Base-by-base conservation (phyloP, 1,140 invertebrate genomes). In the Drosophila kepulauana region DNA sequence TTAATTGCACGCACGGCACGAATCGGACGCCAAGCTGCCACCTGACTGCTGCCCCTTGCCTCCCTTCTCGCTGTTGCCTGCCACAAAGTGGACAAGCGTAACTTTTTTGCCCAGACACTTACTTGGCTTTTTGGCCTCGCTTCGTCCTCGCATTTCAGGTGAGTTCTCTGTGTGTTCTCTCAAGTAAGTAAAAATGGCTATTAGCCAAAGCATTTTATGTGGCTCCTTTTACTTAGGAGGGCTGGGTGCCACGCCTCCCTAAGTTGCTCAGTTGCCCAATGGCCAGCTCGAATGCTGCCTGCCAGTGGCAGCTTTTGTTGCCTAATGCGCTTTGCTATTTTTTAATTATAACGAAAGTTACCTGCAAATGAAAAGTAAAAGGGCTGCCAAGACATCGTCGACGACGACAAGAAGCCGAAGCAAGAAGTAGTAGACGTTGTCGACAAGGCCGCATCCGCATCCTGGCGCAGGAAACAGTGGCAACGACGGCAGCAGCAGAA, bases 171-270 rank as follows among this genome's bases (percentile, higher is more conserved):
- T 11, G 20, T 25, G 16, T 16, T 11, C 46, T 51, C 79, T 87
- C 80, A 84, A 87, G 85, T 87, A 89, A 87, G 84, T 87, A 87
- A 87, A 89, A 87, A 88, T 89, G 85, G 84, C 84, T 87, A 87
- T 87, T 87, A 87, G 84, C 84, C 84, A 88, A 87, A 87, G 77
- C 84, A 87, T 87, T 87, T 87, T 87, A 87, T 87, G 84, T 80
- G 80, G 84, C 79, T 82, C 75, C 79, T 82, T 82, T 87, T 82
- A 68, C 81, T 80, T 62, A 69, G 75, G 75, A 15, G n/a, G 3
- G 10, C 4, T 45, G 43, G 43, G 41, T 25, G 13, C 61, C 46
- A 51, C 46, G 66, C 15, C 64, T 13, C 13, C 13, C 46, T 33
- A 16, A 28, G 20, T 51, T 49, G 43, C 43, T 48, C 33, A 35